Evolutionary conservation across 1,140 invertebrate genomes (phyloP).

Genomic region (Caenorhabditis briggsae): DNA sequence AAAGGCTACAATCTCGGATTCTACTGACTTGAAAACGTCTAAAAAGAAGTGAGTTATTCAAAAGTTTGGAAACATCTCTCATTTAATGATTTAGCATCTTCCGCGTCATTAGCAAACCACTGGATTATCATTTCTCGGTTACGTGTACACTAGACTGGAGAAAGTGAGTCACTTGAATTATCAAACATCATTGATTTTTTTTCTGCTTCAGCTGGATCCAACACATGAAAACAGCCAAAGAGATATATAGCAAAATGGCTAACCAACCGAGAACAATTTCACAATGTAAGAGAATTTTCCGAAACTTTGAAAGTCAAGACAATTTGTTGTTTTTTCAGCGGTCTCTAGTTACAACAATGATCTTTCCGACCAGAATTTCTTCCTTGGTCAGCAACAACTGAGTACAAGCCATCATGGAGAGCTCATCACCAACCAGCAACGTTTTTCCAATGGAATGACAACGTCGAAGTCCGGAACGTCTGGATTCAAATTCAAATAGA

Average conservation of each 20-base stretch:
- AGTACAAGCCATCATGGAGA: conserved; percentile 17
- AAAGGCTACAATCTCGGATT: conserved; percentile 62
- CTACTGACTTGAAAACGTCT: conserved; percentile 64
- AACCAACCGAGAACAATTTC: conserved; percentile 57
- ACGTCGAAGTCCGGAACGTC: not conserved
- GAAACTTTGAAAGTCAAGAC: not conserved
- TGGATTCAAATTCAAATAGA: conserved; percentile 31
- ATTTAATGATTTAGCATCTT: conserved; percentile 63
- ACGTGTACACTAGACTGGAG: conserved; percentile 57
- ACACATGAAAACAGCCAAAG: conserved; percentile 61
- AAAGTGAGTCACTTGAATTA: conserved; percentile 32
- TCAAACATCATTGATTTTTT: conserved; percentile 9
- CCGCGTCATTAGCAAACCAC: conserved; percentile 33
- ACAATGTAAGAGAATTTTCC: conserved; percentile 85
- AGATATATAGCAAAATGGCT: conserved; percentile 12
- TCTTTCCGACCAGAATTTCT: conserved; percentile 41
- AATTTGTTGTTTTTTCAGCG: conserved; percentile 46
- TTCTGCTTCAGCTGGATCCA: conserved; percentile 62
- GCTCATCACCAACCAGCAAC: not conserved
- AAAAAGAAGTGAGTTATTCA: conserved; percentile 65
- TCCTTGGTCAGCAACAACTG: conserved; percentile 21
- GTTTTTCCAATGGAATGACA: conserved; percentile 4
- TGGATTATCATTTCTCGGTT: conserved; percentile 63
- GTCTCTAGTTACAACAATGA: conserved; percentile 58
- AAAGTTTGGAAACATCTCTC: not conserved